phyloP scores from a whole-genome alignment of 2,113 vertebrate species.

The Gobio gobio region DNA sequence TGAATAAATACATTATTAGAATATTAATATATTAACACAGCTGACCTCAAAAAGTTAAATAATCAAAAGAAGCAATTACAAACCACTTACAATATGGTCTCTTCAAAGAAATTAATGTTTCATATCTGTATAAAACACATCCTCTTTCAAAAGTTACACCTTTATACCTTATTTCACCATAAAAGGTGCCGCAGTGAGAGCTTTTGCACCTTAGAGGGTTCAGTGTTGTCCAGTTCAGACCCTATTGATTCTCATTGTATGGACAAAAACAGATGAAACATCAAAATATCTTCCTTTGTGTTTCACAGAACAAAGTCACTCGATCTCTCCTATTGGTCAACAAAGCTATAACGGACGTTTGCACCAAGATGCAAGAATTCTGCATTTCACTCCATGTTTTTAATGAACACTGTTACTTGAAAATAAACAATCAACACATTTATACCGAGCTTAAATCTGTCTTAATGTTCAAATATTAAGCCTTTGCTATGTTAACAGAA shows the following conservation, averaged over 20 bases:
- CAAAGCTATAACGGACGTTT: neutral
- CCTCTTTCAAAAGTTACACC: neutral
- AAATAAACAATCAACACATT: neutral
- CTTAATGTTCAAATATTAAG: neutral
- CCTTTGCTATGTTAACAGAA: neutral
- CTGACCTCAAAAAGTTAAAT: neutral
- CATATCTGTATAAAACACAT: too few species aligned
- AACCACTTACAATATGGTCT: neutral
- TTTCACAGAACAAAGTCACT: neutral
- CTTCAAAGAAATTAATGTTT: neutral
- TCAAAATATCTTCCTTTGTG: neutral
- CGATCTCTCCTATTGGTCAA: neutral
- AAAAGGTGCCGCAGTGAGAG: neutral
- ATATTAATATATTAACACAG: too few species aligned
- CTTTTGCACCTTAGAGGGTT: neutral
- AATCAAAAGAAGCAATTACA: neutral
- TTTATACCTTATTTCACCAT: too few species aligned
- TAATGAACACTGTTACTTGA: neutral
- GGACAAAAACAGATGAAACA: neutral
- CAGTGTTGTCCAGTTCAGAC: neutral
- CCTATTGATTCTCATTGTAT: neutral
- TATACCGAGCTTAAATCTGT: too few species aligned
- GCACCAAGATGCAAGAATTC: neutral
- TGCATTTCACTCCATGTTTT: neutral
- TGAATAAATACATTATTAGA: too few species aligned